Evolutionary conservation across 2,797 vertebrate genomes (phyloP).

Genomic region (Cynopterus sphinx): DNA sequence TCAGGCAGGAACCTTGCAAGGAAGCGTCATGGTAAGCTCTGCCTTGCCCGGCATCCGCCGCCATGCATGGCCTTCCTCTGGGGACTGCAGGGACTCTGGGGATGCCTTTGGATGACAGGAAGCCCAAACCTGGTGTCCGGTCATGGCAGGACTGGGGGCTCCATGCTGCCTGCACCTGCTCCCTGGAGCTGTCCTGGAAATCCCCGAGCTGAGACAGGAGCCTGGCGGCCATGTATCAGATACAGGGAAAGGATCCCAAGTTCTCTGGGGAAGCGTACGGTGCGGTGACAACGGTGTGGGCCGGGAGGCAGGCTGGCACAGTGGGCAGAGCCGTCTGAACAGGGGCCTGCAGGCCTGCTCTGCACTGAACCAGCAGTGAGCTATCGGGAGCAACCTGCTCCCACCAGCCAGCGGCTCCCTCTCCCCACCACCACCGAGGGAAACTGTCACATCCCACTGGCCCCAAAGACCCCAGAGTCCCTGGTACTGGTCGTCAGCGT

Average conservation of each 20-base stretch:
- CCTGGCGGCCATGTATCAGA: not conserved
- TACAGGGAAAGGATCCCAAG: not conserved
- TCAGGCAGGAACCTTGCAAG: not conserved
- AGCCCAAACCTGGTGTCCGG: not conserved
- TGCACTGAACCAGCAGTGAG: not conserved
- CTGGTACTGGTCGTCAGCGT: not conserved
- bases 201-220: not conserved
- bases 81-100: not conserved
- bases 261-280: not conserved
- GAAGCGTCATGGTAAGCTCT: not conserved
- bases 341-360: not conserved
- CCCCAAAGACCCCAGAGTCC: not conserved
- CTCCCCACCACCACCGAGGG: not conserved
- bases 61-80: not conserved
- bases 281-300: accelerated
- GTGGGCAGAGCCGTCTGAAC: not conserved
- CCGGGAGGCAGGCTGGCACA: not conserved
- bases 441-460: not conserved
- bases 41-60: not conserved
- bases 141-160: not conserved
- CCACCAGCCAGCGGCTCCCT: not conserved
- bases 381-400: not conserved
- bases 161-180: not conserved
- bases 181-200: not conserved
- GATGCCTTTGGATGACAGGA: not conserved